A percentile compares a stretch with the other conserved stretches of the same genome.
Evolutionary conservation across 2,113 vertebrate species (phyloP).

Genomic region (Microcebus jonahi): DNA sequence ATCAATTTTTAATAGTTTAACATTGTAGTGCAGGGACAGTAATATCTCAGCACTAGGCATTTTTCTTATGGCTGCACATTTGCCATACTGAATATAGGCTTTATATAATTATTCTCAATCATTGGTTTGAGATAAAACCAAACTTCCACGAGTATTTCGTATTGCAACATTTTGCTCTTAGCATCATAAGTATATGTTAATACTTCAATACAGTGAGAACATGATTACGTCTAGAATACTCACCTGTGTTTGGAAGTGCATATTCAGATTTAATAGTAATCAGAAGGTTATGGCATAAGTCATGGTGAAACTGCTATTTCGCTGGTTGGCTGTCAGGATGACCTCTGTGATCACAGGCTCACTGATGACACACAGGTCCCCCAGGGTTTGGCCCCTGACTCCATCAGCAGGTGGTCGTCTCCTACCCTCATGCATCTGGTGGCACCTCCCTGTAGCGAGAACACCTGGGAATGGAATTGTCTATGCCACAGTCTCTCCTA

Average conservation of each 20-base stretch:
- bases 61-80: background rate
- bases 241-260: background rate
- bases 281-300: rapidly evolving
- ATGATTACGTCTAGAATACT: background rate
- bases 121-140: background rate
- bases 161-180: background rate
- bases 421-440: background rate
- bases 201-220: background rate
- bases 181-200: rapidly evolving
- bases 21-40: no score
- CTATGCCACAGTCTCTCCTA: rapidly evolving
- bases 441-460: background rate
- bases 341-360: background rate
- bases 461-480: no score
- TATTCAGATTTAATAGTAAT: background rate
- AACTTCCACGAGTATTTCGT: background rate
- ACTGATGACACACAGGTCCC: rapidly evolving
- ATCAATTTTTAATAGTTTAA: background rate
- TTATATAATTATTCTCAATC: background rate
- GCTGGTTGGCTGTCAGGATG: background rate
- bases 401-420: background rate
- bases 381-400: background rate
- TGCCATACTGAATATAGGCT: background rate
- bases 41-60: background rate
- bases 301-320: background rate